Percentiles rank a stretch among this genome's conserved stretches.
Conservation (phyloP, 2,888 invertebrate species). For the Nasonovia ribisnigri region DNA sequence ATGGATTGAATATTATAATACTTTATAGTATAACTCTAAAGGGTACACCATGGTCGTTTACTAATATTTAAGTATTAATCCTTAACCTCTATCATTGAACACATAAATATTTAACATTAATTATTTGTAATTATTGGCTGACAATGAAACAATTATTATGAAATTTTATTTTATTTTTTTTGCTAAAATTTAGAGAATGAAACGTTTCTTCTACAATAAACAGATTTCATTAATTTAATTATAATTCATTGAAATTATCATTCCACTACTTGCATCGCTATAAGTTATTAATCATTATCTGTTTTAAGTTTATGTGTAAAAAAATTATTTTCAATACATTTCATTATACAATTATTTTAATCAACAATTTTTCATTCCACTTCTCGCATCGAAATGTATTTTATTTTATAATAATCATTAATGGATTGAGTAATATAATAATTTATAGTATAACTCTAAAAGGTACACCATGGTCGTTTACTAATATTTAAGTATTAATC, state of each 20-base stretch:
- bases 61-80: not conserved
- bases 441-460: too few relatives aligned
- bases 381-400: conserved; percentile 21
- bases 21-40: not conserved
- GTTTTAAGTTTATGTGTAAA: too few relatives aligned
- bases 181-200: too few relatives aligned
- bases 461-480: too few relatives aligned
- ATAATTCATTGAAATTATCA: conserved; percentile 36
- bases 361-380: conserved; percentile 38
- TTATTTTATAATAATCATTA: conserved; percentile 29
- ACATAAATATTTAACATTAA: not conserved
- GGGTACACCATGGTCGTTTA: not conserved
- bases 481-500: too few relatives aligned
- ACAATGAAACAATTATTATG: not conserved
- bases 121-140: too few relatives aligned
- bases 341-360: conserved; percentile 6
- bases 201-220: too few relatives aligned
- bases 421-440: not conserved
- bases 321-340: not conserved
- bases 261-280: conserved; percentile 36
- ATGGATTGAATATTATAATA: not conserved
- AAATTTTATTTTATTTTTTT: too few relatives aligned
- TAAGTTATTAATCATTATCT: not conserved
- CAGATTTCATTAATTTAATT: not conserved
- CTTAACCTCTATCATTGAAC: not conserved